Percentiles rank a stretch among this genome's conserved stretches.
Evolutionary conservation across 2,797 vertebrate genomes (phyloP).

Genomic region (Mormyrops boulengeri): DNA sequence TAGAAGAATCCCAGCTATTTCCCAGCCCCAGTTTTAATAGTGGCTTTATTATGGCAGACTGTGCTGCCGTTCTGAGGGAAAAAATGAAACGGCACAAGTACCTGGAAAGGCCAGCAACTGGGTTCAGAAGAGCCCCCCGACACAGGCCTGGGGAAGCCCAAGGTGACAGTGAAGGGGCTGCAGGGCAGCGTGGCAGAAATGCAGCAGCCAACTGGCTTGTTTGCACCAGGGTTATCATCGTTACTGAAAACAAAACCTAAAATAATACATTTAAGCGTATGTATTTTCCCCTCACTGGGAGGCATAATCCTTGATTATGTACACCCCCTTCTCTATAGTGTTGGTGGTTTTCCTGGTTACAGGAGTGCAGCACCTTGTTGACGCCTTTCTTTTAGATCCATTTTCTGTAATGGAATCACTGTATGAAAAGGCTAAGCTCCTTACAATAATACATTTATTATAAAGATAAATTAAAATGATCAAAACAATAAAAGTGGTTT

Average conservation of each 20-base stretch:
- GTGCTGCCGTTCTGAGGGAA: slow-evolving; percentile 23
- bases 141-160: background rate
- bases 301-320: background rate
- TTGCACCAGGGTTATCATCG: background rate
- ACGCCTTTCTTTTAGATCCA: background rate
- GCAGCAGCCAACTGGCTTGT: background rate
- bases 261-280: background rate
- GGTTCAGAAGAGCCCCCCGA: slow-evolving; percentile 27
- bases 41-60: slow-evolving; percentile 51
- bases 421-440: slow-evolving; percentile 18
- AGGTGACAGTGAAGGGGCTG: background rate
- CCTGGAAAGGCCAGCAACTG: slow-evolving; percentile 17
- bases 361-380: background rate
- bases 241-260: background rate
- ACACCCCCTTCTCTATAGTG: background rate
- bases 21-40: slow-evolving; percentile 51
- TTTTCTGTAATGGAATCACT: slow-evolving; percentile 4
- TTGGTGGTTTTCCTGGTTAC: background rate
- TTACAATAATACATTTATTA: too few relatives aligned
- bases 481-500: background rate
- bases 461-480: background rate
- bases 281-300: background rate
- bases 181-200: background rate
- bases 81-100: slow-evolving; percentile 25
- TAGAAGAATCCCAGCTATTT: slow-evolving; percentile 57